Evolutionary conservation across 1,140 invertebrate species (phyloP).

Genomic region (Papilio aristodemus): DNA sequence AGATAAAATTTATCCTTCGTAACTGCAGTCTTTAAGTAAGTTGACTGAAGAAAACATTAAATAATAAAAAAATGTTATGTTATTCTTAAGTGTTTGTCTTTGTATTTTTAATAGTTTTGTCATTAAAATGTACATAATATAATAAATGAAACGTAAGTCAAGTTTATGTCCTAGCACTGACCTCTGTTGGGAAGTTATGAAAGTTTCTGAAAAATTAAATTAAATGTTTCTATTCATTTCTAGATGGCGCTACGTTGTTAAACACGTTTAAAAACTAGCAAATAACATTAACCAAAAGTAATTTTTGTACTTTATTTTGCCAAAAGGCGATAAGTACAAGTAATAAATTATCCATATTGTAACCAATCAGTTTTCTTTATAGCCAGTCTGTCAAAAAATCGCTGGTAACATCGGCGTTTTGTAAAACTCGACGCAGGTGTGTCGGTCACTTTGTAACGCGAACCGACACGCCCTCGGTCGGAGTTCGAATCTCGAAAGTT

Average conservation of each 20-base stretch:
- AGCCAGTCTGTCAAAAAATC: neutral
- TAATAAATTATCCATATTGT: too few species aligned
- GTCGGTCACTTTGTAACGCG: constrained; percentile 43
- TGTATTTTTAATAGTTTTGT: neutral
- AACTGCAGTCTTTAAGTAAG: neutral
- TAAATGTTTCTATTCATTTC: neutral
- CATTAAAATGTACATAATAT: neutral
- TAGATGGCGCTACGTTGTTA: neutral
- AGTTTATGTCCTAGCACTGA: neutral
- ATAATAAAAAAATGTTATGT: too few species aligned
- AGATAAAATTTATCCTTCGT: neutral
- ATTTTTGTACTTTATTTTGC: too few species aligned
- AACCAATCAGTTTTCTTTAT: too few species aligned
- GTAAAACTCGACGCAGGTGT: constrained; percentile 11
- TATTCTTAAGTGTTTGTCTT: too few species aligned
- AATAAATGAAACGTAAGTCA: too few species aligned
- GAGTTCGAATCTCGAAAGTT: constrained; percentile 24
- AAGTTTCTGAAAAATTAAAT: neutral
- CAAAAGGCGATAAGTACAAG: too few species aligned
- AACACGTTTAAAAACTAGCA: neutral
- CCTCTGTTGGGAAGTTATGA: neutral
- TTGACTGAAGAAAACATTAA: neutral
- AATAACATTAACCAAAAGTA: too few species aligned
- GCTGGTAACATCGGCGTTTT: constrained; percentile 4
- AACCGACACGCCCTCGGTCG: constrained; percentile 42